Base-by-base conservation (phyloP, 1,140 invertebrate genomes). In the Hirudo medicinalis region DNA sequence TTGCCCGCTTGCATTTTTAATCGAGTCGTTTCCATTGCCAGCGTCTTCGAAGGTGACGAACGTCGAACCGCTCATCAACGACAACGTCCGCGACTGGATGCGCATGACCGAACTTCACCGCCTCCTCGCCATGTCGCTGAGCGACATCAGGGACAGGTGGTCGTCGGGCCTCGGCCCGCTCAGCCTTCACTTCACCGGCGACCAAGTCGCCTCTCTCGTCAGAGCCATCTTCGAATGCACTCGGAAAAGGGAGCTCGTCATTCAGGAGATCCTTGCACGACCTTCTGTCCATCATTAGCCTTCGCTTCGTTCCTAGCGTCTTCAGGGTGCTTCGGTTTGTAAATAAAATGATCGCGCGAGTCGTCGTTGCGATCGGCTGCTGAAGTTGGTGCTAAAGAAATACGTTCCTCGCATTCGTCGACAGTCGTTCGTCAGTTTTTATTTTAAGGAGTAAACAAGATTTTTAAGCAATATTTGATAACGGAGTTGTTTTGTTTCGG, bases 221-320 rank as follows among this genome's bases (percentile, higher is more conserved):
- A 86, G 90, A 77, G 91, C 92, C 0, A 82, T 96, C n/a, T 95
- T 96, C 80, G 91, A 94, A 84, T 93, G 93, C 79, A 94, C 91
- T 2, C 90, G 91, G 76, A 86, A 90, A 75, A 86, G 92, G 79
- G 88, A 91, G 43, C 9, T 17, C 71, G 87, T 88, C 57, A 82
- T 90, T 49, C 81, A 92, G 63, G 81, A 84, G 27, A 81, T 81
- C 71, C 88, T 88, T 76, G 86, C 27, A n/a, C 40, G 69, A 22
- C 67, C 43, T 15, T 49, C 43, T 11, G 15, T 49, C 43, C 43
- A 49, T 13, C 43, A 49, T 49, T 49, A 49, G 13, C 43, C 43
- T 49, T 49, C 43, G 13, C 43, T 49, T 49, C 11, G 15, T 49
- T 49, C 11, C 43, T 49, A 0, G 11, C 15, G 9, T 49, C 9